A percentile compares a stretch with the other conserved stretches of the same genome.
phyloP scores from a whole-genome alignment of 2,113 vertebrate genomes.

The Protobothrops mucrosquamatus region DNA sequence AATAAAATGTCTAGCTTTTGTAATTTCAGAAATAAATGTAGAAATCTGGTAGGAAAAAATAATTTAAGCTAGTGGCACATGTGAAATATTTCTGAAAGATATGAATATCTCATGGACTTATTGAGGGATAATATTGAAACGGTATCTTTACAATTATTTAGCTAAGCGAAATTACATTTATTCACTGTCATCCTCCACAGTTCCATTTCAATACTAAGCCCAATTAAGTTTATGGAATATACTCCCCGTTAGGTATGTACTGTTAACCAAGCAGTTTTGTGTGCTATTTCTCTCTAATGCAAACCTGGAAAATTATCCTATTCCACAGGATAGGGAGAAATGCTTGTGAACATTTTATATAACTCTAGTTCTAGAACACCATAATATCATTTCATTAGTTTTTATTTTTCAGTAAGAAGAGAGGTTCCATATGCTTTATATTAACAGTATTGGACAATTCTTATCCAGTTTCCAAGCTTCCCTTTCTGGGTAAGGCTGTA shows the following conservation, averaged over 20 bases:
- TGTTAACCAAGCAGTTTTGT: not conserved
- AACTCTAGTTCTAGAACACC: not conserved
- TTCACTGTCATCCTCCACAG: not conserved
- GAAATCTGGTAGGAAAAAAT: not conserved
- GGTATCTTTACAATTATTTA: not conserved
- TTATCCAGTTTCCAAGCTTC: not conserved
- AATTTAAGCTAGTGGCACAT: not conserved
- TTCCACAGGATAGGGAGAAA: not conserved
- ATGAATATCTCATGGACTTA: not conserved
- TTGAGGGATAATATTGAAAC: not conserved
- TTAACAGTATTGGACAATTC: not conserved
- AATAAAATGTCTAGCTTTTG: not conserved
- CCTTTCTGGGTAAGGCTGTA: not conserved
- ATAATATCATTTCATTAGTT: conserved; percentile 18
- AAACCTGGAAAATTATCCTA: not conserved
- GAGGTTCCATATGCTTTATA: not conserved
- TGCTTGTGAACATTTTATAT: not conserved
- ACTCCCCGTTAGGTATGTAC: not conserved
- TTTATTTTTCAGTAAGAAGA: not conserved
- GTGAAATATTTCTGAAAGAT: not conserved
- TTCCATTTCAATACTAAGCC: not conserved
- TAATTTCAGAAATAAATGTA: not conserved
- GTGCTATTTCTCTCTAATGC: not conserved
- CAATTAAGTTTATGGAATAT: not conserved
- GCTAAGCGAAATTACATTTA: not conserved